Base-by-base conservation (phyloP, 1,140 invertebrate genomes). In the Hyles euphorbiae region DNA sequence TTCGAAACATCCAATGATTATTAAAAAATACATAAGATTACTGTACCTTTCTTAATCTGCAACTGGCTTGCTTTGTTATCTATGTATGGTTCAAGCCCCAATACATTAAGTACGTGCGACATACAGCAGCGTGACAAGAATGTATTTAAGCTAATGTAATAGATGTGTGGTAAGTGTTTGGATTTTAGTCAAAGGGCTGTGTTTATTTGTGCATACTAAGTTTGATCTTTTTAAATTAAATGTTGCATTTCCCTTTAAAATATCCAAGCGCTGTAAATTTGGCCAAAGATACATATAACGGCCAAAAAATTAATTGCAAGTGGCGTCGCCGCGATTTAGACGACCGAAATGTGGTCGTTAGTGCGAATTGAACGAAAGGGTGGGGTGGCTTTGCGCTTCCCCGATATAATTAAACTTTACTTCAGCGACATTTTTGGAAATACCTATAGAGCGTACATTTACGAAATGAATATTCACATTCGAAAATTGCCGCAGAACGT, bases 241-340 rank as follows among this genome's bases (percentile, higher is more conserved):
- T 48, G 7, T n/a, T 48, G 46, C 46, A 40, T 40, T n/a, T 48
- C 7, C 46, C 1, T 40, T 40, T 40, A 40, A 40, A 40, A 40
- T 40, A 40, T 40, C 36, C 22, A 22, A 40, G 2, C 36, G 36
- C 36, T 8, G 56, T 52, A 52, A 58, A 51, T 34, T 22, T 65
- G 67, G 74, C 74, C 69, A 71, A 74, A 70, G 64, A 54, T 64
- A 64, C 67, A 60, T 71, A 68, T 67, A 57, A 67, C 58, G 60
- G 70, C 64, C 67, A 76, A 83, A 83, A 85, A 85, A 85, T 80
- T 85, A 83, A 83, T 85, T 78, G 76, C 78, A 78, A 84, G 71
- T 78, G 81, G 73, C 70, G 73, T 76, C 65, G 63, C 58, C 68
- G 78, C 78, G 80, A 84, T 82, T 84, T 81, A 81, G 74, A 76